Base-by-base conservation (phyloP, 2,113 vertebrate genomes). In the Kryptolebias marmoratus region DNA sequence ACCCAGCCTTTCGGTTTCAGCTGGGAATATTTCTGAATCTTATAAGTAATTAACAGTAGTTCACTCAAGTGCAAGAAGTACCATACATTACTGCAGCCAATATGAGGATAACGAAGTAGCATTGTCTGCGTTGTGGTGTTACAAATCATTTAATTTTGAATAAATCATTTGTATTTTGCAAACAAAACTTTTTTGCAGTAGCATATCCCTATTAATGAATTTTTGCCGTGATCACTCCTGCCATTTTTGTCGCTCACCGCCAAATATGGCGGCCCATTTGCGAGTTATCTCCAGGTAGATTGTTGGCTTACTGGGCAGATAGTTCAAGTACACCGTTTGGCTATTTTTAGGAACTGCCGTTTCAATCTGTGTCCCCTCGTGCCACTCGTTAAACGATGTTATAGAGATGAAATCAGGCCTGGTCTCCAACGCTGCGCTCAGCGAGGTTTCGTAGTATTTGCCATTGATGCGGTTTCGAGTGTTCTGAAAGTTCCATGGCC, bases 321-420 rank as follows among this genome's bases (percentile, higher is more conserved):
- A 99, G 90, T 99, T 96, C 66, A 97, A 92, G 77, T 98, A 99
- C 22, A 94, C 91, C 0, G 90, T 84, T 49, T 90, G 91, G 62
- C 91, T 86, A 42, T 88, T 93, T 88, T 96, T 98, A 11, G 98
- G 98, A 45, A 99, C 47, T 13, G 98, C 97, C 78, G 93, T 95
- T 92, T 99, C 98, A 75, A 99, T 99, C 81, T 99, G 98, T 32
- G 98, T 97, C 59, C 97, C 98, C 87, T 99, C 98, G 2, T 99
- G 98, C 98, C 98, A 99, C 73, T 99, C 98, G 58, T 99, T 99
- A 71, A 99, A 99, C 18, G 98, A 99, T 0, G 98, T 99, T 60
- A 99, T 94, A 0, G 98, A 97, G 82, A 99, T 95, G 13, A 97
- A 90, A 86, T 95, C 94, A 2, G 97, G 95, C 11, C 91, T 90